A percentile compares a stretch with the other conserved stretches of the same genome.
Conservation (phyloP, 2,797 vertebrate genomes). For the Typhlichthys subterraneus region DNA sequence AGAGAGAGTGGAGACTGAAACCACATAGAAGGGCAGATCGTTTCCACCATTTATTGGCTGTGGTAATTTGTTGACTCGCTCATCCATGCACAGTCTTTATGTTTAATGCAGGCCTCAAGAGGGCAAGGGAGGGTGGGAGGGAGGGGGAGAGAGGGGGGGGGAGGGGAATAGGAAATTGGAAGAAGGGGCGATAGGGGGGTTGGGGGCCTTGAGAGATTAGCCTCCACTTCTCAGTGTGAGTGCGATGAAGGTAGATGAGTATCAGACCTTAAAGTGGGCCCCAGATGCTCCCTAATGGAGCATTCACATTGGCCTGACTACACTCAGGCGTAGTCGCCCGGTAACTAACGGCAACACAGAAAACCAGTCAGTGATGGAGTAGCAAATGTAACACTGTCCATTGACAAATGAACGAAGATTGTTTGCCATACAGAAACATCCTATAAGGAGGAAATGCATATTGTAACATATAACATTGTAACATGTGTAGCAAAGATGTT, state of each 20-base stretch:
- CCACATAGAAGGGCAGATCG: slow-evolving; percentile 68
- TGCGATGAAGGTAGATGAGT: slow-evolving; percentile 64
- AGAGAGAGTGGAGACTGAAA: slow-evolving; percentile 57
- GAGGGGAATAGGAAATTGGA: slow-evolving; percentile 39
- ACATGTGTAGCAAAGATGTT: not conserved
- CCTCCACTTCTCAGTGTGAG: slow-evolving; percentile 61
- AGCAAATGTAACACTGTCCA: not conserved
- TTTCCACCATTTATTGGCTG: slow-evolving; percentile 78
- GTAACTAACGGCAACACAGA: slow-evolving; percentile 54
- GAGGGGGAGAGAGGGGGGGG: slow-evolving; percentile 22
- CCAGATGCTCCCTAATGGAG: slow-evolving; percentile 76
- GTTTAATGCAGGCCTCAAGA: slow-evolving; percentile 84
- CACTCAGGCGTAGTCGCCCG: slow-evolving; percentile 61
- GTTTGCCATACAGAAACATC: not conserved
- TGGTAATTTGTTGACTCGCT: slow-evolving; percentile 87
- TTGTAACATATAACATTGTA: too few species aligned
- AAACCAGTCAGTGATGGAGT: slow-evolving; percentile 5
- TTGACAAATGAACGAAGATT: not conserved
- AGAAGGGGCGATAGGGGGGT: slow-evolving; percentile 50
- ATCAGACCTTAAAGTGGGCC: slow-evolving; percentile 74
- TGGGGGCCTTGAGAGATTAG: slow-evolving; percentile 66
- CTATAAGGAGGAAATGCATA: too few species aligned
- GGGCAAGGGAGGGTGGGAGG: slow-evolving; percentile 35
- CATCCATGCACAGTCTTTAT: slow-evolving; percentile 86
- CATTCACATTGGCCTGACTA: slow-evolving; percentile 62